phyloP scores from a whole-genome alignment of 2,797 vertebrate species.

The Lagorchestes hirsutus region DNA sequence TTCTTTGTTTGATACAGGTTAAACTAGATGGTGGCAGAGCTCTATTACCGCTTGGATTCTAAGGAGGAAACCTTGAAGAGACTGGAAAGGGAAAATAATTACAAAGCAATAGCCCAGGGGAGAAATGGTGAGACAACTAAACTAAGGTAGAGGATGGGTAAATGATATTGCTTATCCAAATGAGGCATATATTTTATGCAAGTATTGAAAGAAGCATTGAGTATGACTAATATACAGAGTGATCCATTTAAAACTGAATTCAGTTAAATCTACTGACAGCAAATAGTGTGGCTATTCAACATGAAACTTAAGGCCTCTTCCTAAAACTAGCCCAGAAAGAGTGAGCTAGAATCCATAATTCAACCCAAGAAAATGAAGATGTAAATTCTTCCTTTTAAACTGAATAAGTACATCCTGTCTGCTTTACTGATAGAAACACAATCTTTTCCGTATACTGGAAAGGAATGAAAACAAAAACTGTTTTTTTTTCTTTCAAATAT shows the following conservation, averaged over 20 bases:
- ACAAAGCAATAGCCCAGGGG: background rate
- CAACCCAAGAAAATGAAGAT: background rate
- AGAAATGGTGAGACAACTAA: background rate
- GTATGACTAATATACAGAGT: constrained; percentile 65
- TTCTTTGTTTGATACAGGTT: background rate
- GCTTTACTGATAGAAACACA: constrained; percentile 66
- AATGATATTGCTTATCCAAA: constrained; percentile 72
- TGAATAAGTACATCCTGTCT: background rate
- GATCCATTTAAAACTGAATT: constrained; percentile 72
- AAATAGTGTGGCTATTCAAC: constrained; percentile 59
- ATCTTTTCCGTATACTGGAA: constrained; percentile 6
- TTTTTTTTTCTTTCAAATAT: constrained; percentile 69
- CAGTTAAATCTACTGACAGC: constrained; percentile 15
- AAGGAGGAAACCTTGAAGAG: background rate
- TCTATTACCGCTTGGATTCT: background rate
- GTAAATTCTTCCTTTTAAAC: background rate
- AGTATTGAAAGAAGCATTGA: constrained; percentile 56
- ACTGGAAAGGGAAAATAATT: background rate
- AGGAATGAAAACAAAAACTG: constrained; percentile 56
- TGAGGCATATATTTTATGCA: constrained; percentile 70
- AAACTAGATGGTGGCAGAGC: background rate
- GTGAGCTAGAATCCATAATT: constrained; percentile 22
- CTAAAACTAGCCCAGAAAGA: constrained; percentile 43
- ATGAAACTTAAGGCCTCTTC: constrained; percentile 40
- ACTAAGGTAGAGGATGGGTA: background rate